A percentile compares a stretch with the other conserved stretches of the same genome.
Evolutionary conservation across 2,113 vertebrate species (phyloP).

Genomic region (Nipponia nippon): DNA sequence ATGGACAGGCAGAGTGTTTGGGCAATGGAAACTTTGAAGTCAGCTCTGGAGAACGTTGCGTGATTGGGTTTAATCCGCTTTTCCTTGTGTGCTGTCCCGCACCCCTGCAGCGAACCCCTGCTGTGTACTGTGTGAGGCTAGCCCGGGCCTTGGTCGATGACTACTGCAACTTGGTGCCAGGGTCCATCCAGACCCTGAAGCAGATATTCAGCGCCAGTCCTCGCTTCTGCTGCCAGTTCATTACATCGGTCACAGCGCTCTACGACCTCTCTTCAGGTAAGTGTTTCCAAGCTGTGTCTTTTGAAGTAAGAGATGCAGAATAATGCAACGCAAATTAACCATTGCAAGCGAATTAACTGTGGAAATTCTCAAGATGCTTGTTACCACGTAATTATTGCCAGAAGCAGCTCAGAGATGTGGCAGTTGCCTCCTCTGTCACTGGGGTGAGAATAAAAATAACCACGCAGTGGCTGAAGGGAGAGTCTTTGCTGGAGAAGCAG

Average conservation of each 20-base stretch:
- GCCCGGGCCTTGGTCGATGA: conserved; percentile 92
- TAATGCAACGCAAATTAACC: neutral
- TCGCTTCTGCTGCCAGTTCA: conserved; percentile 98
- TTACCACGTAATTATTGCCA: neutral
- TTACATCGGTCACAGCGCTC: conserved; percentile 88
- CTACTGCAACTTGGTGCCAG: conserved; percentile 92
- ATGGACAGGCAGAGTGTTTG: neutral
- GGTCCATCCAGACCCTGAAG: conserved; percentile 87
- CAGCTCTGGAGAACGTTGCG: neutral
- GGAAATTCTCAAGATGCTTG: neutral
- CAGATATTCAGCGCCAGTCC: conserved; percentile 90
- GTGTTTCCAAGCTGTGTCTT: neutral
- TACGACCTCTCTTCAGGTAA: conserved; percentile 91
- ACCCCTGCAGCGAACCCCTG: conserved; percentile 81
- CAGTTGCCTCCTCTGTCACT: neutral
- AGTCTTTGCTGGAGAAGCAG: neutral
- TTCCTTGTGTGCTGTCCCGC: neutral
- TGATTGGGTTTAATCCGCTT: rapidly evolving
- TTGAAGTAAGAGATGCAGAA: neutral
- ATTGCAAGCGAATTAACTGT: neutral
- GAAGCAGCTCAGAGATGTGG: neutral
- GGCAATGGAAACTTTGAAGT: neutral
- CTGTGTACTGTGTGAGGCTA: conserved; percentile 86
- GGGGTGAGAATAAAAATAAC: neutral
- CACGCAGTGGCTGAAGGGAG: neutral